Percentiles rank a stretch among this genome's conserved stretches.
These are phyloP conservation scores for Lochmaea capreae DNA, from an alignment of 2,888 invertebrate species.

Conservation along the genomic window DNA sequence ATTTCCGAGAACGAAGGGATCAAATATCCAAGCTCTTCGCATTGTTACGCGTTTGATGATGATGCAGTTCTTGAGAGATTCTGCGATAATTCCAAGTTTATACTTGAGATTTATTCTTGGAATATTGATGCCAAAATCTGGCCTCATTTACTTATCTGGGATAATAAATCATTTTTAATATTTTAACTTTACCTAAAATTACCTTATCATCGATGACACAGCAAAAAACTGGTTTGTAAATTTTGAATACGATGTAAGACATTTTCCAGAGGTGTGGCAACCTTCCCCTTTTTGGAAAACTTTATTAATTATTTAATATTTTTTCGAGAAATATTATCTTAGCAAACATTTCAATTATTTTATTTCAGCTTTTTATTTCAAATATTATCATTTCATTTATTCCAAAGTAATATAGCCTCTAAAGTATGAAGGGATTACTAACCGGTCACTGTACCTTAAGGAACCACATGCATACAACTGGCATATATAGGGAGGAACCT, in stretches of 20 bases:
- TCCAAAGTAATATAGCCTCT: too few species aligned
- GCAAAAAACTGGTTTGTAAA: neutral
- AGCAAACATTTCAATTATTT: too few species aligned
- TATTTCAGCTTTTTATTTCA: too few species aligned
- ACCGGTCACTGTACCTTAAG: too few species aligned
- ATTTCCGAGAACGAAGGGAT: neutral
- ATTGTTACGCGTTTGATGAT: conserved; percentile 4
- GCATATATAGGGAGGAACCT: too few species aligned
- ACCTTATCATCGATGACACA: neutral
- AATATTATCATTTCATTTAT: too few species aligned
- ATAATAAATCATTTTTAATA: conserved; percentile 1
- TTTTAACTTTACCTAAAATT: neutral
- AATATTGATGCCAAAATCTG: neutral
- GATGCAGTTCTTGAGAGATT: neutral
- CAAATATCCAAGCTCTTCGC: neutral
- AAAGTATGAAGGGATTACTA: too few species aligned
- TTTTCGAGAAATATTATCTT: too few species aligned
- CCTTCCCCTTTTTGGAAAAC: too few species aligned
- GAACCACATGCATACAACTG: too few species aligned
- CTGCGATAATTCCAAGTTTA: neutral
- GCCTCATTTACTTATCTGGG: neutral
- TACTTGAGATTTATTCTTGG: neutral
- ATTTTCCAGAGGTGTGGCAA: too few species aligned
- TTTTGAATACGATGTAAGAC: neutral
- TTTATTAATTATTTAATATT: too few species aligned